Conservation (phyloP, 2,113 vertebrate species). For the Anthoscopus minutus region DNA sequence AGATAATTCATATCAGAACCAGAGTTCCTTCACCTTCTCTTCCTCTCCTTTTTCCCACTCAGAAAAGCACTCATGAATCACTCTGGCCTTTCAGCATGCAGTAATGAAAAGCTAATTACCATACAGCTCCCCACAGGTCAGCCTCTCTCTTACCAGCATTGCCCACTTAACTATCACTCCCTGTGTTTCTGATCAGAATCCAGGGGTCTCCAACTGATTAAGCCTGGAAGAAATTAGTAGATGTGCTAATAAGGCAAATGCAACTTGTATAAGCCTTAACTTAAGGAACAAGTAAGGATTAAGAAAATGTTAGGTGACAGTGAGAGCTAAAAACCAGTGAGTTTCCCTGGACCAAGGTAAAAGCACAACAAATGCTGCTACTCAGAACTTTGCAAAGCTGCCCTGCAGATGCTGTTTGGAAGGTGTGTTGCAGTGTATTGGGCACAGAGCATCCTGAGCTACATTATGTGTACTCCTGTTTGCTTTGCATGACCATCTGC, state of each 20-base stretch:
- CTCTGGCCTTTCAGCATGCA: background rate
- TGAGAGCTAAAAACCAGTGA: background rate
- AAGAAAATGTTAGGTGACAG: background rate
- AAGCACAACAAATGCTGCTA: background rate
- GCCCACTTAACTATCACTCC: background rate
- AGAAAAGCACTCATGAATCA: background rate
- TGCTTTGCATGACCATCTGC: background rate
- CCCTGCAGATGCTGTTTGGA: background rate
- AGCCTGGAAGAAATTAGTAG: background rate
- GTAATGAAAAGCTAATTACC: background rate
- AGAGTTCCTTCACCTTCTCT: background rate
- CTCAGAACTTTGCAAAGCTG: background rate
- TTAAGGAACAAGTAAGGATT: background rate
- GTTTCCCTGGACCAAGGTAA: background rate
- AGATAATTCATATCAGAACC: background rate
- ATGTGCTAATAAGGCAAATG: background rate
- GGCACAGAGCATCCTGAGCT: background rate
- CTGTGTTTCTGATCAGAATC: background rate
- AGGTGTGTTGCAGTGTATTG: background rate
- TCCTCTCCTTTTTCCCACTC: background rate
- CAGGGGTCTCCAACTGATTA: background rate
- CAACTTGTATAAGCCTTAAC: background rate
- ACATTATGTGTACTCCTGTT: fast-evolving
- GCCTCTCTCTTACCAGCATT: background rate
- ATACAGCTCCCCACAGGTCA: background rate